These are phyloP conservation scores for Nasonia longicornis DNA, from an alignment of 1,140 invertebrate species.

Conservation along the genomic window DNA sequence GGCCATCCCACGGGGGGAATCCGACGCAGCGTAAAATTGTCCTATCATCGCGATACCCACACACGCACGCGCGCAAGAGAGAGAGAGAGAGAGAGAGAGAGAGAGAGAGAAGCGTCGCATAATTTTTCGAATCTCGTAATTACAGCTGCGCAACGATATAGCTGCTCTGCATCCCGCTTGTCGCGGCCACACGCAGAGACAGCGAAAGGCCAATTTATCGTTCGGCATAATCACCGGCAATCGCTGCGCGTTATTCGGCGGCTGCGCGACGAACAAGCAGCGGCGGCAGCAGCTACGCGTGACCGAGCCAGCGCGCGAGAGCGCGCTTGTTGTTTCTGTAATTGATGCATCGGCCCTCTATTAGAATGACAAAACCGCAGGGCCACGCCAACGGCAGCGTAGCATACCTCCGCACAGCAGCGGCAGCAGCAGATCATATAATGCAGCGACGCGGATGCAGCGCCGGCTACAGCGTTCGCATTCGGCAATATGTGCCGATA, in stretches of 20 bases:
- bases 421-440: slow-evolving; percentile 13
- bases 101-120: slow-evolving; percentile 1
- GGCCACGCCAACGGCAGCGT: slow-evolving; percentile 30
- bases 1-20: neutral
- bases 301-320: slow-evolving; percentile 7
- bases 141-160: slow-evolving; percentile 4
- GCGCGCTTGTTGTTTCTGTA: slow-evolving; percentile 60
- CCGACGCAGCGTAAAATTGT: slow-evolving; percentile 5
- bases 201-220: slow-evolving; percentile 60
- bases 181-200: slow-evolving; percentile 31
- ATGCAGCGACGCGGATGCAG: slow-evolving; percentile 2
- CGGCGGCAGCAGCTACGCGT: slow-evolving; percentile 9
- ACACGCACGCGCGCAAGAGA: neutral
- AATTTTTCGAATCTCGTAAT: slow-evolving; percentile 35
- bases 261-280: slow-evolving; percentile 42
- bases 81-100: neutral
- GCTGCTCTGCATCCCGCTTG: neutral
- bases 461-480: neutral
- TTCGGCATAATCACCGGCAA: slow-evolving; percentile 61
- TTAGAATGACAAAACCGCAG: slow-evolving; percentile 63
- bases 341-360: slow-evolving; percentile 63
- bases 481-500: slow-evolving; percentile 30
- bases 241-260: slow-evolving; percentile 57
- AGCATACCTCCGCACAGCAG: neutral
- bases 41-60: slow-evolving; percentile 7